Base-by-base conservation (phyloP, 2,113 vertebrate genomes). In the Limnothrissa miodon region DNA sequence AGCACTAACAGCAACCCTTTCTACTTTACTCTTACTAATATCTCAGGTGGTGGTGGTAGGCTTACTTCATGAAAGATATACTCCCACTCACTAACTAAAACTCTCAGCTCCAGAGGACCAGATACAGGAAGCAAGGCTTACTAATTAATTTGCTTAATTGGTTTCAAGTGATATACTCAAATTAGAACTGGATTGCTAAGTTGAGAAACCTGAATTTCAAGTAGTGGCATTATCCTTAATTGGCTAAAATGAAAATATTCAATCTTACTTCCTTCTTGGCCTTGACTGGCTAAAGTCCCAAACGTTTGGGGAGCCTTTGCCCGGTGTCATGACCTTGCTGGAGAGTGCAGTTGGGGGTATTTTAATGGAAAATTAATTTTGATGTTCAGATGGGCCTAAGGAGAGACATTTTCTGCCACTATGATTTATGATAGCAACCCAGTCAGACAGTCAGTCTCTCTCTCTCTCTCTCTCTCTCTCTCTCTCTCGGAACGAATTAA, bases 101-200 rank as follows among this genome's bases (percentile, higher is more conserved):
- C 78, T 86, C 62, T 45, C 45, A 19, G 17, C 3, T 5, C 1
- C 33, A 81, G 44, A 46, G 79, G 29, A 74, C 23, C 13, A 74
- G 66, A 33, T 74, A 74, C 66, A 70, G 25, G 9, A 74, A 36
- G 66, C 13, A 45, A 56, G 78, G 82, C 45, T 84, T 81, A 83
- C 56, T 81, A 87, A 87, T 87, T 62, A 48, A 84, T 81, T 83
- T 78, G 80, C 74, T 84, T 84, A 44, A 86, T 80, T 84, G 39
- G 82, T 84, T 82, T 82, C 45, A 46, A 66, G 46, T 56, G 17
- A 53, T 53, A 56, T 23, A 56, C 83, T 79, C 62, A 46, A 56
- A 82, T 66, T 59, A 39, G 5, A 13, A 6, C 56, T 15, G 51
- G 56, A 25, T 10, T 82, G 39, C 59, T 36, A 74, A 13, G 23